Percentiles rank a stretch among this genome's conserved stretches.
Evolutionary conservation across 1,140 invertebrate genomes (phyloP).

Genomic region (Ericerus pela): DNA sequence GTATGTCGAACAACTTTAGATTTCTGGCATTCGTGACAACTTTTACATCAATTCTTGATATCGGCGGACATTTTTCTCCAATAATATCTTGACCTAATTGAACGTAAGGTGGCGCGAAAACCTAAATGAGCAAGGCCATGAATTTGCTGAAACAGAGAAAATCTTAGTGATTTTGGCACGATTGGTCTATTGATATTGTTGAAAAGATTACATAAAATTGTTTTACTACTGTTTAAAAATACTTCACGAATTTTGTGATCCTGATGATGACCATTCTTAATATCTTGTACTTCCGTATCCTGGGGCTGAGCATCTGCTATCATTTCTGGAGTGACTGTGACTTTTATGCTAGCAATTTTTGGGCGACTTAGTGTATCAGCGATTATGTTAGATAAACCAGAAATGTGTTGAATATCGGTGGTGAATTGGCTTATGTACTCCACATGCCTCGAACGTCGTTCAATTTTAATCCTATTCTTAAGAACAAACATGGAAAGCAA

Average conservation of each 20-base stretch:
- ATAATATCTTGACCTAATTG: slow-evolving; percentile 30
- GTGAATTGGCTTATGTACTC: slow-evolving; percentile 27
- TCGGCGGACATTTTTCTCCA: slow-evolving; percentile 30
- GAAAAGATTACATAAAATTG: slow-evolving; percentile 1
- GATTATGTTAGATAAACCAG: slow-evolving; percentile 25
- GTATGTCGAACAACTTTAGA: slow-evolving; percentile 22
- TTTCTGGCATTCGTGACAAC: slow-evolving; percentile 25
- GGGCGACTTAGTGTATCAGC: slow-evolving; percentile 27
- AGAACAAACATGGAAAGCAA: slow-evolving; percentile 28
- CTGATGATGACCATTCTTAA: neutral
- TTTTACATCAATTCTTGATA: slow-evolving; percentile 20
- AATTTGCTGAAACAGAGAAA: slow-evolving; percentile 20
- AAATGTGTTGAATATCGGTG: slow-evolving; percentile 28
- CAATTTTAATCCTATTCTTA: slow-evolving; percentile 23
- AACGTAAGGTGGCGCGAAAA: slow-evolving; percentile 21
- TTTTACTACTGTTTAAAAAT: neutral
- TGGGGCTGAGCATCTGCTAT: slow-evolving; percentile 20
- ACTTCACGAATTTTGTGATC: slow-evolving; percentile 4
- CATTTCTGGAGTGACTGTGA: slow-evolving; percentile 16
- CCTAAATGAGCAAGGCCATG: slow-evolving; percentile 25
- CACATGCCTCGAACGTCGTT: slow-evolving; percentile 25
- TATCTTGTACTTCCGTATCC: slow-evolving; percentile 20
- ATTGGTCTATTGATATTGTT: slow-evolving; percentile 19
- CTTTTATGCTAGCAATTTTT: slow-evolving; percentile 17
- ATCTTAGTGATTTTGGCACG: slow-evolving; percentile 19